Evolutionary conservation across 2,113 vertebrate genomes (phyloP).

Genomic region (Barnardius zonarius): DNA sequence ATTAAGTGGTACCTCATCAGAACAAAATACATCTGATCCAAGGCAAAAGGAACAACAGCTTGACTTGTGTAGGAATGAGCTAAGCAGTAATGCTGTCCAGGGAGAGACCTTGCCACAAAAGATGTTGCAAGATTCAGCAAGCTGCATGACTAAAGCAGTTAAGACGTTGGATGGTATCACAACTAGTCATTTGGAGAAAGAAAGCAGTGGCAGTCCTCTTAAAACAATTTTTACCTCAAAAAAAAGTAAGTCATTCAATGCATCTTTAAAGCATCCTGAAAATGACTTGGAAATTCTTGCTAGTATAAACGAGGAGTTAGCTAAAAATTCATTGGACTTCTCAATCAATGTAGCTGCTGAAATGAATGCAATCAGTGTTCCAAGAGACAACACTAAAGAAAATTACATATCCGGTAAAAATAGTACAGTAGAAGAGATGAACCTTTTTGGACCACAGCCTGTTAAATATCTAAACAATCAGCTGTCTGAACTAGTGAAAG

Average conservation of each 20-base stretch:
- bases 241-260: neutral
- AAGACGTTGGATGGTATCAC: neutral
- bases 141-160: neutral
- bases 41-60: neutral
- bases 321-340: neutral
- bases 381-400: neutral
- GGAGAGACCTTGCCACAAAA: neutral
- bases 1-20: neutral
- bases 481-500: slow-evolving; percentile 71
- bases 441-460: neutral
- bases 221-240: neutral
- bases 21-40: neutral
- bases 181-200: neutral
- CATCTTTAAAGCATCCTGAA: neutral
- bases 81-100: neutral
- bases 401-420: neutral
- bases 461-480: slow-evolving; percentile 59
- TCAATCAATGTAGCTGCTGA: neutral
- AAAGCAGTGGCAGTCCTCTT: neutral
- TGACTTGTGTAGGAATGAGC: neutral
- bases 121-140: neutral
- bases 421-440: neutral
- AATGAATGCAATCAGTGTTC: neutral
- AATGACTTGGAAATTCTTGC: neutral
- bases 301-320: neutral